Conservation (phyloP, 2,888 invertebrate species). For the Chesias legatella region DNA sequence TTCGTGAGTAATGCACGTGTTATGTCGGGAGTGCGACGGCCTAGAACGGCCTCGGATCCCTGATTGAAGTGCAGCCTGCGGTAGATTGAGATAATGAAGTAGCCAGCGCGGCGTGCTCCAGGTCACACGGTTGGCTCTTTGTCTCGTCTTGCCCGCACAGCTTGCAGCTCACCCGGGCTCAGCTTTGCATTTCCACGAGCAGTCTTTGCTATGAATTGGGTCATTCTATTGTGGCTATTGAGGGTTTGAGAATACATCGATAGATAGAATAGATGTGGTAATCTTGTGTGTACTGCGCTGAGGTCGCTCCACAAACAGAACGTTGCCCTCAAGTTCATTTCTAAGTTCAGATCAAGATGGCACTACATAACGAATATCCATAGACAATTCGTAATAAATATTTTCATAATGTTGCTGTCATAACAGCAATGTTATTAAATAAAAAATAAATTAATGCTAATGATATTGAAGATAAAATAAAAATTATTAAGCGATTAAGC, state of each 20-base stretch:
- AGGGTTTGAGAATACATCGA: conserved; percentile 32
- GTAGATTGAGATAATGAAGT: conserved; percentile 57
- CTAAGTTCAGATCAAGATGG: conserved; percentile 12
- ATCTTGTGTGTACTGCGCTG: too few relatives aligned
- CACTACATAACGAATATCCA: conserved; percentile 19
- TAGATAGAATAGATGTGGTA: conserved; percentile 18
- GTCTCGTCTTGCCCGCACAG: conserved; percentile 46
- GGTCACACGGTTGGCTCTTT: conserved; percentile 45
- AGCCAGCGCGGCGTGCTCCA: conserved; percentile 34
- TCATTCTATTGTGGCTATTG: conserved; percentile 39
- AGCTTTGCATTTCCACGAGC: conserved; percentile 55
- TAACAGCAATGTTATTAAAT: conserved; percentile 13
- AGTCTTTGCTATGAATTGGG: conserved; percentile 55
- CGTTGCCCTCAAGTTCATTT: conserved; percentile 14
- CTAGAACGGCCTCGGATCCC: conserved; percentile 71
- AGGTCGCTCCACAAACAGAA: too few relatives aligned
- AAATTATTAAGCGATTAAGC: conserved; percentile 14
- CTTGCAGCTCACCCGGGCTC: conserved; percentile 46
- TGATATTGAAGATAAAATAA: conserved; percentile 15
- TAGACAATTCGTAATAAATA: conserved; percentile 10
- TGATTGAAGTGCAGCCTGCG: conserved; percentile 65
- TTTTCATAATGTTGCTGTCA: conserved; percentile 7
- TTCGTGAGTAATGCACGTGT: conserved; percentile 81
- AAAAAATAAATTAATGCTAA: conserved; percentile 12
- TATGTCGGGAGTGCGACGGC: conserved; percentile 76